Base-by-base conservation (phyloP, 2,888 invertebrate species). In the Ecliptopera silaceata region DNA sequence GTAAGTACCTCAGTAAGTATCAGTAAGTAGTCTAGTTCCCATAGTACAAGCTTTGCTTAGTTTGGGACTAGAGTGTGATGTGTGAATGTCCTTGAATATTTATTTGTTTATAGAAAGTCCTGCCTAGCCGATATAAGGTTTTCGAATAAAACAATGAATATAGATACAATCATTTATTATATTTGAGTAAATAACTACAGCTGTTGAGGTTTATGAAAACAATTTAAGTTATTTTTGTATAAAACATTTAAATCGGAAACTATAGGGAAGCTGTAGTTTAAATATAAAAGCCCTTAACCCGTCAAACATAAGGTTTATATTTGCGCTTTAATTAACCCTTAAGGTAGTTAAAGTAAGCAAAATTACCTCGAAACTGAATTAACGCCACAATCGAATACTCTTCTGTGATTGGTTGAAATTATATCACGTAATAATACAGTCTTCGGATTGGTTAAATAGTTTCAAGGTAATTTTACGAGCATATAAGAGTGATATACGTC, bases 151-250 rank as follows among this genome's bases (percentile, higher is more conserved):
- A 64, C 3, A 53, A 6, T 12, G 34, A 13, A 42, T 29, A 18
- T 56, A 15, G 56, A 61, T 58, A 61, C 51, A 52, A 63, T 55
- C 59, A 58, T 65, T 65, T 65, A 65, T 63, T 64, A 49, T 13
- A 59, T 50, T 41, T 44, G 50, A 54, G 58, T 64, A 59, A 55
- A 59, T 59, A 51, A 50, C 52, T 45, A 58, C 52, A 58, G 34
- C 44, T 44, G 48, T 44, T 44, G 39, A n/a, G n/a, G n/a, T 18
- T 3, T 20, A 47, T 41, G 41, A 45, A 26, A 18, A 46, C 17
- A 6, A 44, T 29, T 31, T 10, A 22, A 12, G 26, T 20, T 18
- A 22, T 46, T 26, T 50, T 36, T 22, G 12, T 39, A 13, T 26
- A 26, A 8, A 26, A 39, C 38, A 47, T 38, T 44, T 18, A 18